phyloP scores from a whole-genome alignment of 2,888 invertebrate species.

The Pheosia gnoma region DNA sequence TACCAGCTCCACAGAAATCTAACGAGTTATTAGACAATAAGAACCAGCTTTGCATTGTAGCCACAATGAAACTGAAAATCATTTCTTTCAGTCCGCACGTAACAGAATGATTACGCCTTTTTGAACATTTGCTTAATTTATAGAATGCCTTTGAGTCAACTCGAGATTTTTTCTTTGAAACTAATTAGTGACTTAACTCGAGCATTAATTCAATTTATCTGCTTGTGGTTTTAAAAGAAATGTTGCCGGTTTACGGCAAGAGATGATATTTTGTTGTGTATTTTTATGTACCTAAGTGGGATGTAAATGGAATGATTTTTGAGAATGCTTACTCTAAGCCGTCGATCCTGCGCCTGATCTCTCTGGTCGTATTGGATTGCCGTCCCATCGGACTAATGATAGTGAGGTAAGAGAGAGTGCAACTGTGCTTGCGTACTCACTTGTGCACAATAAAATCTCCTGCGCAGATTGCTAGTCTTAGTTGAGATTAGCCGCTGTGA shows the following conservation, averaged over 20 bases:
- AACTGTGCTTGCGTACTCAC: no score
- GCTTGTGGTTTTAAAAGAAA: slow-evolving; percentile 31
- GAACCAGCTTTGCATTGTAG: slow-evolving; percentile 23
- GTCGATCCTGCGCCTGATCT: no score
- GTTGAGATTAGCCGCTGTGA: no score
- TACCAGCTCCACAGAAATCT: neutral
- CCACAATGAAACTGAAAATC: slow-evolving; percentile 32
- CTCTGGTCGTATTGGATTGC: no score
- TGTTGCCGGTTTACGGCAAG: slow-evolving; percentile 10
- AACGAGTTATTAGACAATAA: slow-evolving; percentile 5
- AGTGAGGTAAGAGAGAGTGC: no score
- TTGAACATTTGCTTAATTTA: slow-evolving; percentile 27
- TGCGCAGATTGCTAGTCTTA: no score
- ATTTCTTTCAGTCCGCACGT: slow-evolving; percentile 17
- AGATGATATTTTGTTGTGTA: slow-evolving; percentile 9
- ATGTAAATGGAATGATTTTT: no score
- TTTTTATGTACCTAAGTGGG: no score
- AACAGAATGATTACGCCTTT: slow-evolving; percentile 36
- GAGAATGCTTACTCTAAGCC: no score
- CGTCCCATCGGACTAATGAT: no score
- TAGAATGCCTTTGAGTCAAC: slow-evolving; percentile 32
- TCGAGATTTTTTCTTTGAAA: slow-evolving; percentile 34
- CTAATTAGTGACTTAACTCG: slow-evolving; percentile 44
- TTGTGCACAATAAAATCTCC: no score
- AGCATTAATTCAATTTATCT: slow-evolving; percentile 40